Percentiles rank a stretch among this genome's conserved stretches.
phyloP scores from a whole-genome alignment of 2,888 invertebrate genomes.

The Crematogaster levior region DNA sequence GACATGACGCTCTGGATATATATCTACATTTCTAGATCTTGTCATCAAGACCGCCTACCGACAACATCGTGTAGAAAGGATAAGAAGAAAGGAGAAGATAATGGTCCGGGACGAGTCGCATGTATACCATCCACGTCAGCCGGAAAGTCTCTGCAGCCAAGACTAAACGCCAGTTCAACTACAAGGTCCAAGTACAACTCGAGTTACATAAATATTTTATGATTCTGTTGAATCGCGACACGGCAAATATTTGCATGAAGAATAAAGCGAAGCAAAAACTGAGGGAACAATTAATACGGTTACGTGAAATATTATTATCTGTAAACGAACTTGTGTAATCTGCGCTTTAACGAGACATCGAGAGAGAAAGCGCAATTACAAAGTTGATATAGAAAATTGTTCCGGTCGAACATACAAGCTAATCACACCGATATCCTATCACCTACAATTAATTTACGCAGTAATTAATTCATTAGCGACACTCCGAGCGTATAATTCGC shows the following conservation, averaged over 20 bases:
- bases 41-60: constrained; percentile 73
- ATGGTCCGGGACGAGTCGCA: constrained; percentile 1
- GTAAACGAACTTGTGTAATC: background rate
- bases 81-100: constrained; percentile 19
- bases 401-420: background rate
- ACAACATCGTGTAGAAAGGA: constrained; percentile 41
- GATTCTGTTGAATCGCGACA: background rate
- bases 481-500: constrained; percentile 21
- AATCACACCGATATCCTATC: constrained; percentile 27
- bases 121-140: background rate
- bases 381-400: background rate
- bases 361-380: background rate
- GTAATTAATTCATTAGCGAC: constrained; percentile 43
- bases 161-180: constrained; percentile 9
- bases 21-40: constrained; percentile 77
- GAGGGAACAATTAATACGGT: background rate
- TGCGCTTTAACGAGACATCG: background rate
- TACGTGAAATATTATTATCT: background rate
- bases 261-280: background rate
- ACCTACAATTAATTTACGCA: constrained; percentile 27
- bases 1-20: constrained; percentile 74
- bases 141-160: background rate
- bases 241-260: background rate
- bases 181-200: constrained; percentile 4
- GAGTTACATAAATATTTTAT: constrained; percentile 14